These are phyloP conservation scores for Suncus etruscus DNA, from an alignment of 2,113 vertebrate species.

Conservation along the genomic window DNA sequence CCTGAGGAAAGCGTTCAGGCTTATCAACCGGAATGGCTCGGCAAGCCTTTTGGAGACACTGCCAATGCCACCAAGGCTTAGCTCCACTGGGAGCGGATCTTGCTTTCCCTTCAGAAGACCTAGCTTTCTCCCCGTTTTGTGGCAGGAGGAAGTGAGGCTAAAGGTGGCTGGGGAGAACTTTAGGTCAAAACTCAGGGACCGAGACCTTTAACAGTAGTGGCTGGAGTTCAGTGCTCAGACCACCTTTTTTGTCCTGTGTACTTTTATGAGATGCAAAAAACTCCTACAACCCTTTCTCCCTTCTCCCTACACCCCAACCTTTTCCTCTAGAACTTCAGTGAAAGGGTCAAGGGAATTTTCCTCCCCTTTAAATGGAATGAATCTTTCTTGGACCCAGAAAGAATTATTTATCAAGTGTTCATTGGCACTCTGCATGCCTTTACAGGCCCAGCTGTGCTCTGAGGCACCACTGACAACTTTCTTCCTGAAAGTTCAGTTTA, in stretches of 20 bases:
- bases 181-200: background rate
- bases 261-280: constrained; percentile 44
- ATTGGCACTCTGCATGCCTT: constrained; percentile 78
- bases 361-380: constrained; percentile 74
- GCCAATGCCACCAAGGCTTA: background rate
- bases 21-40: too few species aligned
- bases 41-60: too few species aligned
- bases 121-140: background rate
- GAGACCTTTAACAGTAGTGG: background rate
- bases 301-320: background rate
- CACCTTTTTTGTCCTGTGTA: background rate
- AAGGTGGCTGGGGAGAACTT: background rate
- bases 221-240: constrained; percentile 29
- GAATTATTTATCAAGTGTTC: constrained; percentile 84
- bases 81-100: background rate
- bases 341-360: constrained; percentile 80
- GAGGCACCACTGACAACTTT: constrained; percentile 86
- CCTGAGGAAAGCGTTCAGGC: too few species aligned
- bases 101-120: background rate
- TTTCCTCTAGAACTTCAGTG: constrained; percentile 65
- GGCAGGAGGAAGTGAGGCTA: background rate
- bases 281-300: constrained; percentile 20
- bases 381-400: constrained; percentile 81
- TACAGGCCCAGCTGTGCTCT: constrained; percentile 81
- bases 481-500: constrained; percentile 89